These are phyloP conservation scores for Andrena cerasifolii DNA, from an alignment of 1,140 invertebrate species.

Conservation along the genomic window DNA sequence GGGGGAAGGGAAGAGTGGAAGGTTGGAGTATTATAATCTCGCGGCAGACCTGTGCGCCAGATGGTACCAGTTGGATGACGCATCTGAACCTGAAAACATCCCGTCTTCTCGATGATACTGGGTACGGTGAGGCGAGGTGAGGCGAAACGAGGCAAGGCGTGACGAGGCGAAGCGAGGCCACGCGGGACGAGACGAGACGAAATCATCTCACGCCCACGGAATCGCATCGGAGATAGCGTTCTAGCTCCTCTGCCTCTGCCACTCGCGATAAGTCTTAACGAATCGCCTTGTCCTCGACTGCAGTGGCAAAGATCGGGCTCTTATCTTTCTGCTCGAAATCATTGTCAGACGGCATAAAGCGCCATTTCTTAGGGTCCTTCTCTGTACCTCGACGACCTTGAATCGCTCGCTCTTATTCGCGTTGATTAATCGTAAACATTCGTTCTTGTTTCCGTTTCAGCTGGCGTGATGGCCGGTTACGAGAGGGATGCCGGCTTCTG, in stretches of 20 bases:
- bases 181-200: not conserved
- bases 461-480: constrained; percentile 74
- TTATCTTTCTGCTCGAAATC: not conserved
- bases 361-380: too few species aligned
- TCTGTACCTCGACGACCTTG: too few species aligned
- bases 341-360: not conserved
- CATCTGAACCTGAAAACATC: constrained; percentile 63
- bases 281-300: too few species aligned
- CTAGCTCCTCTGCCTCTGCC: not conserved
- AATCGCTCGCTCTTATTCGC: too few species aligned
- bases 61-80: constrained; percentile 70
- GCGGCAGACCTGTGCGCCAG: constrained; percentile 65
- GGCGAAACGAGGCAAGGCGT: not conserved
- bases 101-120: constrained; percentile 42
- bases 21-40: constrained; percentile 56
- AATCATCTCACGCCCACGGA: constrained; percentile 57
- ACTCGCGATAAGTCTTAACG: not conserved
- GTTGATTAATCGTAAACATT: not conserved
- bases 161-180: not conserved
- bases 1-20: constrained; percentile 1
- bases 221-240: constrained; percentile 43
- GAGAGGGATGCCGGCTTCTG: constrained; percentile 88
- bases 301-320: not conserved
- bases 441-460: constrained; percentile 68
- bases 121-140: not conserved